Conservation (phyloP, 2,888 invertebrate species). For the Helleia helle region DNA sequence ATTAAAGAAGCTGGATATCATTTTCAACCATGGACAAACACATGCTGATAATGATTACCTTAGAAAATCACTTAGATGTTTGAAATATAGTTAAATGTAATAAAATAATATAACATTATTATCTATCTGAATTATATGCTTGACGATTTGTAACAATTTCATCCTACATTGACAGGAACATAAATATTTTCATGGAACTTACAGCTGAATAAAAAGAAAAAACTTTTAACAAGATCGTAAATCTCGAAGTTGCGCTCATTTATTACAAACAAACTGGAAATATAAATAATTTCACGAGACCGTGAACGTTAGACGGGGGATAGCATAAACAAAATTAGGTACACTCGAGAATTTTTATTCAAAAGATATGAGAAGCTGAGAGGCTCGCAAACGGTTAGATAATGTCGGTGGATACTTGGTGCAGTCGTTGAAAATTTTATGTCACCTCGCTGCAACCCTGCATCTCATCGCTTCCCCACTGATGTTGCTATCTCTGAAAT, state of each 20-base stretch:
- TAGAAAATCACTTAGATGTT: no score
- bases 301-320: conserved; percentile 1
- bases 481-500: conserved; percentile 18
- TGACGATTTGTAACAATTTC: conserved; percentile 1
- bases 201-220: not conserved
- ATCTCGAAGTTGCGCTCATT: conserved; percentile 1
- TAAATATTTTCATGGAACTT: not conserved
- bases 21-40: no score
- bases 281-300: conserved; percentile 8
- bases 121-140: not conserved
- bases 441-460: conserved; percentile 47
- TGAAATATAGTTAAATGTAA: no score
- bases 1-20: no score
- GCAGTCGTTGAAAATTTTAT: conserved; percentile 68
- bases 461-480: conserved; percentile 40
- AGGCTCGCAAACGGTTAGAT: conserved; percentile 64
- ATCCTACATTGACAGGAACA: conserved; percentile 2
- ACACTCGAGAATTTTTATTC: conserved; percentile 53
- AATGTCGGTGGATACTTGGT: conserved; percentile 62
- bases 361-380: conserved; percentile 55
- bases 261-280: conserved; percentile 8
- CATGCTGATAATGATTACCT: no score
- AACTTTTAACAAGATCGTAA: conserved; percentile 9
- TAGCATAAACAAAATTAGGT: conserved; percentile 31
- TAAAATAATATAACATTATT: conserved; percentile 1